Conservation (phyloP, 2,797 vertebrate genomes). For the Neopelma chrysocephalum region DNA sequence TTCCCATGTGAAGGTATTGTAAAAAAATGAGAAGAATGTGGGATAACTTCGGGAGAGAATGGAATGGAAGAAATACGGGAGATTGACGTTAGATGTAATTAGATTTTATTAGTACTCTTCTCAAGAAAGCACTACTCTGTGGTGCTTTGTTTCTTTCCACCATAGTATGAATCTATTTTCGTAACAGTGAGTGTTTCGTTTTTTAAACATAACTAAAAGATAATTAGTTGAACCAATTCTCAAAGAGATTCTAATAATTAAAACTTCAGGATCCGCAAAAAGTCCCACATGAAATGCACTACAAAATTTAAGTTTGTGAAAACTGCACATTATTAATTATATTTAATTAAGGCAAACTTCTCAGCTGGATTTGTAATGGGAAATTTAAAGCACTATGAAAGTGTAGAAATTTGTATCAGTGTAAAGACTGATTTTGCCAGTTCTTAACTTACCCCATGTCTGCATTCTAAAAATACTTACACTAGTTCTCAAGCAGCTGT, state of each 20-base stretch:
- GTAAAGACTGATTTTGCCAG: not conserved
- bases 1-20: not conserved
- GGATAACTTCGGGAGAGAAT: not conserved
- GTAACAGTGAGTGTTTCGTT: not conserved
- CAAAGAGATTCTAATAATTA: slow-evolving; percentile 14
- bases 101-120: not conserved
- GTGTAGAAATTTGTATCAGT: not conserved
- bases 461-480: not conserved
- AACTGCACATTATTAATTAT: not conserved
- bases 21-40: not conserved
- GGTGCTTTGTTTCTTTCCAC: not conserved
- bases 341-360: slow-evolving; percentile 17
- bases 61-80: not conserved
- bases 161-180: not conserved
- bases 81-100: not conserved
- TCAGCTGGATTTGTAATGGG: not conserved
- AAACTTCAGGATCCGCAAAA: slow-evolving; percentile 1
- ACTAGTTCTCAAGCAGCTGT: not conserved
- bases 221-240: slow-evolving; percentile 1
- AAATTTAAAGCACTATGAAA: not conserved
- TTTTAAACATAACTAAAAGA: slow-evolving; percentile 11
- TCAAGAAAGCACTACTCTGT: not conserved
- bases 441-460: not conserved
- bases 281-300: not conserved
- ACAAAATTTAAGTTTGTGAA: not conserved